Conservation (phyloP, 2,797 vertebrate species). For the Lacerta viridis region DNA sequence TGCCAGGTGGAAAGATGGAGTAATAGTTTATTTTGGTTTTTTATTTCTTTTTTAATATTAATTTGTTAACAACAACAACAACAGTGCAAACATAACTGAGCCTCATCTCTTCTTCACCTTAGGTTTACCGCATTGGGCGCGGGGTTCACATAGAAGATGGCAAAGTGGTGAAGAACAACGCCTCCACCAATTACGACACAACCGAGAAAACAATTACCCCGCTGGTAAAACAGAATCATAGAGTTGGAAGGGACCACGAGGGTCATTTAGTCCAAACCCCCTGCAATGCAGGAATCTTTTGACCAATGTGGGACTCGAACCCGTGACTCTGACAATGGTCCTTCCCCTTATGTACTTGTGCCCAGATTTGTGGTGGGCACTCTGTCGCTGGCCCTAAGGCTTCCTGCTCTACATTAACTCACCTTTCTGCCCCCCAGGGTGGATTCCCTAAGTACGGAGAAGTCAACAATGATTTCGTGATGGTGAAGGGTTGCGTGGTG, state of each 20-base stretch:
- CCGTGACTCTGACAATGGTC: no score
- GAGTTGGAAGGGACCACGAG: neutral
- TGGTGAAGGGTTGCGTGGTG: constrained; percentile 94
- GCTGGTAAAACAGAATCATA: constrained; percentile 81
- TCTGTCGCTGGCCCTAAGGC: fast-evolving
- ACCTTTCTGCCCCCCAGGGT: constrained; percentile 80
- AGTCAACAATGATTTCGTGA: constrained; percentile 93
- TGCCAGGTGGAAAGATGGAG: no score
- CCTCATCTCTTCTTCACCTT: neutral
- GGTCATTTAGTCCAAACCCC: no score
- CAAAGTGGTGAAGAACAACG: constrained; percentile 90
- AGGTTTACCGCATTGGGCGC: constrained; percentile 92
- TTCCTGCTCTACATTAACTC: constrained; percentile 2
- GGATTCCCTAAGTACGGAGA: constrained; percentile 93
- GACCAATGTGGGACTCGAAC: no score
- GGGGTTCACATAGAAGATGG: constrained; percentile 89
- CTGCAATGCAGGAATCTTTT: no score
- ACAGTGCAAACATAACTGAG: no score
- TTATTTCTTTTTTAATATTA: no score
- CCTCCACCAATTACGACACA: constrained; percentile 89
- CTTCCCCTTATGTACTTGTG: no score
- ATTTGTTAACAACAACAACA: no score
- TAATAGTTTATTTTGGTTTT: no score
- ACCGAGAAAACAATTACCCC: constrained; percentile 91
- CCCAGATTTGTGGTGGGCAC: no score